Evolutionary conservation across 2,888 invertebrate species (phyloP), one percentile per base, ranked within the genome.

Genomic region (Xestoiulus laeticollis): DNA sequence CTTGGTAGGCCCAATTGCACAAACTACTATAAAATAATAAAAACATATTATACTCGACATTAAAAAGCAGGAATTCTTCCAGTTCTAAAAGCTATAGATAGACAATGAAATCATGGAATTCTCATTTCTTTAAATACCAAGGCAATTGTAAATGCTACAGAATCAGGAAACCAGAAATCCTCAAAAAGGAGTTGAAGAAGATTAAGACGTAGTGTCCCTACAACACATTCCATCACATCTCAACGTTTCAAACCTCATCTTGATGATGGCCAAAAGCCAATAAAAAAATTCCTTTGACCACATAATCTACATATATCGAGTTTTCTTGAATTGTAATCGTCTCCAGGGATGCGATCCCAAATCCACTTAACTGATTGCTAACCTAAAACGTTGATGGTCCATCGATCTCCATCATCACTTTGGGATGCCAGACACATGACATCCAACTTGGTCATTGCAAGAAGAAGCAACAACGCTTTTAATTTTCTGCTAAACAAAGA

Each of bases 391-490:
- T n/a, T 59, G 59, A 5, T 59, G 78, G 22, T 78, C 30, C 26
- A 78, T 78, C 78, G 78, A 78, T 78, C 30, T 30, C 78, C 4
- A 22, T 59, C 14, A 16, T 48, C 14, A 16, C 48, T 48, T 48
- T 48, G 14, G 5, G 48, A 16, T 38, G 38, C 38, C 3, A 38
- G 38, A 48, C 48, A 10, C 48, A n/a, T 59, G 59, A 59, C 22
- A 68, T 22, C 22, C n/a, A 48, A 48, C 68, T 22, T 22, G 22
- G 68, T 68, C 59, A 19, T 59, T n/a, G 59, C 59, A n/a, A n/a
- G n/a, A n/a, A n/a, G 59, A 59, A 59, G 19, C 59, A 59, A 59
- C 48, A 59, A n/a, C 59, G 22, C 68, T 68, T 68, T 68, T 68
- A 68, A 68, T 68, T 68, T 68, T 68, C 68, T 68, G 22, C 68